Base-by-base conservation (phyloP, 1,140 invertebrate genomes). In the Drosophila kohkoa region DNA sequence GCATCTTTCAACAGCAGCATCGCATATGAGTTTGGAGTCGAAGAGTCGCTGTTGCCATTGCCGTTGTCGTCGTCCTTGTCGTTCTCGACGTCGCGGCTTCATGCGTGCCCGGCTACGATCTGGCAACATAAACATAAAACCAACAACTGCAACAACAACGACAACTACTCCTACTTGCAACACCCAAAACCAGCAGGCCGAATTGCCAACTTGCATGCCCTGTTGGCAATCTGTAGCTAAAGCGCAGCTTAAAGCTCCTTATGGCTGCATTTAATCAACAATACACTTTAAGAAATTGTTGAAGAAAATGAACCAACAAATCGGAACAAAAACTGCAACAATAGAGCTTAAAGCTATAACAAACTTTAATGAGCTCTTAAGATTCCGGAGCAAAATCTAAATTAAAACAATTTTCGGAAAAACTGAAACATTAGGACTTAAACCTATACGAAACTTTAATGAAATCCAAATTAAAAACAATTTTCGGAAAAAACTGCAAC, bases 41-140 rank as follows among this genome's bases (percentile, higher is more conserved):
- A 66, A 71, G 64, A 60, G 48, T 68, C 55, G 52, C 32, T 30
- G 11, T 65, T 30, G 32, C n/a, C 43, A 8, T 48, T 30, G 49
- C 28, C 51, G 8, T 59, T 45, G 54, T 20, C 46, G 13, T 60
- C 55, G 38, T 28, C 51, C 30, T 60, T 41, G 54, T 13, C 8
- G 43, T 48, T n/a, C 15, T 74, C 79, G 62, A 64, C 57, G 64
- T 77, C 57, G 75, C 75, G 57, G 77, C 54, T 79, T 66, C 57
- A 75, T 83, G 85, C 85, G 73, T 87, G 72, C 80, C 66, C 65
- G 62, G 54, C 81, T 75, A 66, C 64, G 72, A 67, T 85, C 85
- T 81, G 85, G 85, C 81, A 81, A 89, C 85, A 88, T 88, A 88
- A 88, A 89, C 85, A 88, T 85, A 62, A 80, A 63, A 60, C 43